Percentiles rank a stretch among this genome's conserved stretches.
phyloP scores from a whole-genome alignment of 2,888 invertebrate species.

The Coelopa pilipes region DNA sequence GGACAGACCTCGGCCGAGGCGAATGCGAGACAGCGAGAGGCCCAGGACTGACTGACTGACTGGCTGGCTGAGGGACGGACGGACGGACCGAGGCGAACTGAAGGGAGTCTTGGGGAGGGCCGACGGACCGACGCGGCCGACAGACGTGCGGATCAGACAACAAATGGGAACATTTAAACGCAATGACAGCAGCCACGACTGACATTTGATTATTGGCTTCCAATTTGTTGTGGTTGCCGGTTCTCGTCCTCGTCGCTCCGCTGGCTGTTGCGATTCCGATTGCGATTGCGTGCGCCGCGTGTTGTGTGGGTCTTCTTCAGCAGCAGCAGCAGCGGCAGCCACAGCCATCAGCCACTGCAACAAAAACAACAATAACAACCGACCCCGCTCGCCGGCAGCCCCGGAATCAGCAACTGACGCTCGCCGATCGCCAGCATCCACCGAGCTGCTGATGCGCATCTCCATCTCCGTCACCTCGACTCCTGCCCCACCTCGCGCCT shows the following conservation, averaged over 20 bases:
- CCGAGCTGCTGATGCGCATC: conserved; percentile 6
- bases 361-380: conserved; percentile 27
- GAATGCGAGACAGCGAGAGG: not conserved
- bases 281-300: conserved; percentile 41
- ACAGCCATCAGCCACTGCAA: conserved; percentile 1
- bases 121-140: conserved; percentile 29
- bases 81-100: not conserved
- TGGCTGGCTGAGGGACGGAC: not conserved
- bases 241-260: no score
- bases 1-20: not conserved
- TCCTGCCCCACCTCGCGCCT: not conserved
- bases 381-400: conserved; percentile 43
- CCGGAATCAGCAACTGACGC: conserved; percentile 37
- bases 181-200: conserved; percentile 48
- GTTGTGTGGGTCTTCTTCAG: conserved; percentile 25
- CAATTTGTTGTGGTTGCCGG: conserved; percentile 55
- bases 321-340: conserved; percentile 19
- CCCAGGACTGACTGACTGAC: not conserved
- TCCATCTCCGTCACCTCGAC: not conserved
- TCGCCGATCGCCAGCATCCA: conserved; percentile 15
- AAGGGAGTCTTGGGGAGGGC: conserved; percentile 2
- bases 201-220: conserved; percentile 67
- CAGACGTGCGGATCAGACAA: conserved; percentile 45
- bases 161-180: conserved; percentile 40
- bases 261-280: conserved; percentile 5